Percentiles rank a stretch among this genome's conserved stretches.
These are phyloP conservation scores for Trissoscelio sp. DNA, from an alignment of 2,888 invertebrate species.

Conservation along the genomic window DNA sequence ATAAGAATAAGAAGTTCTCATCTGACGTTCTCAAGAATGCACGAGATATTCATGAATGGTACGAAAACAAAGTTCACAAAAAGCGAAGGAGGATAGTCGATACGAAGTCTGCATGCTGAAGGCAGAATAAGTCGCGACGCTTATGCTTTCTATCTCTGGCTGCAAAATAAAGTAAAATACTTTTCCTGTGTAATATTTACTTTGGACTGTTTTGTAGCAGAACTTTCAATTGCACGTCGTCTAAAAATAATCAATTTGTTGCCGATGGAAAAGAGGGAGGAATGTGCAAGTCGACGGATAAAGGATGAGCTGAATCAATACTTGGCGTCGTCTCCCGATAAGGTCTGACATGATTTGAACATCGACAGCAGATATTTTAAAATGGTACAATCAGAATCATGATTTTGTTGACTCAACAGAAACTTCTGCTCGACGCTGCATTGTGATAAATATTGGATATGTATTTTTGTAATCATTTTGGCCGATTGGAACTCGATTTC, in stretches of 20 bases:
- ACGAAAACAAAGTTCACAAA: slow-evolving; percentile 64
- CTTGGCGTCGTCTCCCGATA: slow-evolving; percentile 66
- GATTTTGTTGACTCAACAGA: slow-evolving; percentile 65
- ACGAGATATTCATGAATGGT: slow-evolving; percentile 65
- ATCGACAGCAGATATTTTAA: slow-evolving; percentile 66
- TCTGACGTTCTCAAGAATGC: slow-evolving; percentile 65
- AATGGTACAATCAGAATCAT: slow-evolving; percentile 61
- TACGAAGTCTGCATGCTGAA: slow-evolving; percentile 54
- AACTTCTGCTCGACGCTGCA: slow-evolving; percentile 30
- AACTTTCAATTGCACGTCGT: slow-evolving; percentile 68
- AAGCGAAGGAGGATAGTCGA: slow-evolving; percentile 57
- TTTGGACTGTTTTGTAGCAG: slow-evolving; percentile 66
- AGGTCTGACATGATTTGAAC: slow-evolving; percentile 68
- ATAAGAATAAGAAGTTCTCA: slow-evolving; percentile 64
- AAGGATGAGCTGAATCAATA: slow-evolving; percentile 69
- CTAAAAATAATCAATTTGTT: slow-evolving; percentile 69
- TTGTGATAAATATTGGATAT: slow-evolving; percentile 54
- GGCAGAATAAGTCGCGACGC: slow-evolving; percentile 63
- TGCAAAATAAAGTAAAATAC: slow-evolving; percentile 68
- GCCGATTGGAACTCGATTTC: slow-evolving; percentile 22
- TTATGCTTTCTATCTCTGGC: slow-evolving; percentile 64
- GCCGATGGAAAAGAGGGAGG: slow-evolving; percentile 53
- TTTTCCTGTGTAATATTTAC: slow-evolving; percentile 68
- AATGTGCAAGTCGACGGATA: slow-evolving; percentile 58
- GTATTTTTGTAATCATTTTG: slow-evolving; percentile 38